Conservation (phyloP, 1,140 invertebrate genomes). For the Microplitis demolitor region DNA sequence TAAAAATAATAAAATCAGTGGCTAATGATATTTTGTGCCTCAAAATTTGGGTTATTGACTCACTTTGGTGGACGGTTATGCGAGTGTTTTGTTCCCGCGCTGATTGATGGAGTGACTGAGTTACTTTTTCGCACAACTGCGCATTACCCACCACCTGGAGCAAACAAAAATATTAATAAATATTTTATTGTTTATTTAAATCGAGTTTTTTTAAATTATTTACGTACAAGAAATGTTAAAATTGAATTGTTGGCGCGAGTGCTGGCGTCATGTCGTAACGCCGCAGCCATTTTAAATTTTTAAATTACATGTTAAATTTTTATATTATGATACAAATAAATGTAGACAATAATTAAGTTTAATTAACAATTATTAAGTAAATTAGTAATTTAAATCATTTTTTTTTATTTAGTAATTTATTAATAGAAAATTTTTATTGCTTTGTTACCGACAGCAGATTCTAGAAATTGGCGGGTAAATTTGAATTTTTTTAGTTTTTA, state of each 20-base stretch:
- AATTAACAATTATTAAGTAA: too few relatives aligned
- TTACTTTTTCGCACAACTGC: conserved; percentile 44
- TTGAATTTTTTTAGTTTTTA: too few relatives aligned
- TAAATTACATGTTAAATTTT: neutral
- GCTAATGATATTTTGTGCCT: conserved; percentile 32
- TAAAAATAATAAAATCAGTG: conserved; percentile 55
- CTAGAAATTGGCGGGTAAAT: too few relatives aligned
- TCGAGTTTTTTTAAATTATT: conserved; percentile 22
- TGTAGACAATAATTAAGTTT: too few relatives aligned
- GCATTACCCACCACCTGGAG: conserved; percentile 45
- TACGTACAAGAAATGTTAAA: conserved; percentile 3
- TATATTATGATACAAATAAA: too few relatives aligned
- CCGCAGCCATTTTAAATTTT: neutral
- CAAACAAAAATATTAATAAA: neutral
- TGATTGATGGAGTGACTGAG: conserved; percentile 38
- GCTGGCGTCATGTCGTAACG: neutral
- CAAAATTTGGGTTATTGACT: conserved; percentile 42
- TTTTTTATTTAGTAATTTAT: too few relatives aligned
- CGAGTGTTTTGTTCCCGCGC: conserved; percentile 38
- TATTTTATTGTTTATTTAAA: neutral
- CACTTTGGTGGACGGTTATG: conserved; percentile 47
- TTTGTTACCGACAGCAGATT: too few relatives aligned
- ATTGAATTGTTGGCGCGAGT: neutral
- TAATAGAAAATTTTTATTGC: too few relatives aligned
- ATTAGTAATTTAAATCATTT: too few relatives aligned